Evolutionary conservation across 2,888 invertebrate genomes (phyloP), one percentile per base, ranked within the genome.

Genomic region (Drosophila lutescens): DNA sequence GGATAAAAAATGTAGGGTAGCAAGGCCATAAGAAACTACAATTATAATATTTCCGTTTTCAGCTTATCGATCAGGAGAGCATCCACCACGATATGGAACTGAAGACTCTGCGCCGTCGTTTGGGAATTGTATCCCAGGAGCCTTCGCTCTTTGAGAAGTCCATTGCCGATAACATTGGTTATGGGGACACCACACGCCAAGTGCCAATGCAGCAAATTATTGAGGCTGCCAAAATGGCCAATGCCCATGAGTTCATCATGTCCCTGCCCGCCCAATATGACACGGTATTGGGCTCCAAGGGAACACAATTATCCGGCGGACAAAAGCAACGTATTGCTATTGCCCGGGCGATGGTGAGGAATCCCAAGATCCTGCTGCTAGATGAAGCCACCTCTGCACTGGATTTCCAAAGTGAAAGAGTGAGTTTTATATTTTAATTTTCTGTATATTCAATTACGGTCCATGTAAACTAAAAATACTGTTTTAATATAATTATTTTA

Each of bases 61-160:
- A 90, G 91, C 68, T 84, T 2, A 86, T 93, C 94, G 76, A 92
- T 90, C 59, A 92, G 92, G 72, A 93, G 86, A 91, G 95, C 88
- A 94, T 96, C 53, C 91, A 90, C 0, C 81, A 86, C 0, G 93
- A 94, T 78, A 93, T 94, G 46, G 92, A 92, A 0, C 91, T 96
- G 9, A 91, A 93, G 15, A 94, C 94, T 87, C 91, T 96, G 9
- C 93, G 98, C 57, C 93, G 95, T 40, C 95, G 96, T 71, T 94
- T 98, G 66, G 97, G 97, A 2, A 95, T 98, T 60, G 96, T 98
- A 1, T 96, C 97, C 13, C 98, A 98, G 92, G 98, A 98, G 87
- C 98, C 98, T 0, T 95, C 96, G 5, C 93, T 98, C 2, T 98
- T 98, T 91, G 97, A 97, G 90, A 94, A 96, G 60, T 96, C 96